Evolutionary conservation across 2,888 invertebrate species (phyloP).

Genomic region (Nemotelus pantherinus): DNA sequence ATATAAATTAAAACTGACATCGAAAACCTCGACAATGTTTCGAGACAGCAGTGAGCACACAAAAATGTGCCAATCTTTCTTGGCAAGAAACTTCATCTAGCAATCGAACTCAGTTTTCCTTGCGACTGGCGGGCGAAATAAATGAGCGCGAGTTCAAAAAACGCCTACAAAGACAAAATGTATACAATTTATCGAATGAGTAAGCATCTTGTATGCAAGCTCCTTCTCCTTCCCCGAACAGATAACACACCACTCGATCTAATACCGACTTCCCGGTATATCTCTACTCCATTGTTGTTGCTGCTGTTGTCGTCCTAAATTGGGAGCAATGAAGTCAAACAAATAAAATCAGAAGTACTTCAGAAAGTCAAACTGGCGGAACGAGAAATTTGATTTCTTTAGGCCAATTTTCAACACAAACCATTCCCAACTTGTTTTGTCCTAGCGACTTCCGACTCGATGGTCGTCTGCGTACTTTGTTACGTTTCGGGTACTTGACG

Average conservation of each 20-base stretch:
- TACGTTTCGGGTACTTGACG: neutral
- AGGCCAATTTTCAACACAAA: constrained; percentile 40
- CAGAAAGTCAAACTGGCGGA: constrained; percentile 34
- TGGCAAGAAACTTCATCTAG: constrained; percentile 28
- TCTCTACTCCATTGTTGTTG: too few relatives aligned
- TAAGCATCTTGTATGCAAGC: neutral
- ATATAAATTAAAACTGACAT: constrained; percentile 33
- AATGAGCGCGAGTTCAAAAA: constrained; percentile 6
- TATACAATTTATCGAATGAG: constrained; percentile 35
- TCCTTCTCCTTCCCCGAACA: neutral
- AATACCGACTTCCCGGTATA: too few relatives aligned
- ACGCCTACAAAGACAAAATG: constrained; percentile 37
- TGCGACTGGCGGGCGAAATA: neutral
- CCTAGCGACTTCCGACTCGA: neutral
- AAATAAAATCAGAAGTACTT: constrained; percentile 43
- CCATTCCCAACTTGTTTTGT: neutral
- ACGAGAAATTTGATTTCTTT: constrained; percentile 42
- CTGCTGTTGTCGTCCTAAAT: neutral
- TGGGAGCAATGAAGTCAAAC: constrained; percentile 41
- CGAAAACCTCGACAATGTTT: constrained; percentile 36
- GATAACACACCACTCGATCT: neutral
- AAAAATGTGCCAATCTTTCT: constrained; percentile 41
- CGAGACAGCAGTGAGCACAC: constrained; percentile 6
- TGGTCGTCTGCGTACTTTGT: neutral
- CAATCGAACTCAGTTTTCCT: constrained; percentile 30